Base-by-base conservation (phyloP, 2,113 vertebrate genomes). In the Sakesphorus luctuosus region DNA sequence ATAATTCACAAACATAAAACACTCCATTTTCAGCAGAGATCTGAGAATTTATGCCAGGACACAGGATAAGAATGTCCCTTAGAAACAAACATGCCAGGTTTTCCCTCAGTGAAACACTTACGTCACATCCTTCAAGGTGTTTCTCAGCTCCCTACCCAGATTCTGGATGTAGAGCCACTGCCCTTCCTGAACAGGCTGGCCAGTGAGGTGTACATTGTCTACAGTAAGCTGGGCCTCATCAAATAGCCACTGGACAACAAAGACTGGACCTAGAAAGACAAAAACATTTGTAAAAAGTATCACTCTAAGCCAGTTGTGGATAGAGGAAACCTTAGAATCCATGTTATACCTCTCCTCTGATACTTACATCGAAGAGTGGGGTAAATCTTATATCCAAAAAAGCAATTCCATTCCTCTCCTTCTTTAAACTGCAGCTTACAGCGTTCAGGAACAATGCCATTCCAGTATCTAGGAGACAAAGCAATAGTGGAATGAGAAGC, bases 121-220 rank as follows among this genome's bases (percentile, higher is more conserved):
- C 99, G 98, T 98, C 84, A 99, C 99, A 9, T 99, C 99, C 97
- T 99, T 99, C 67, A 99, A 98, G 1, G 99, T 99, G 96, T 99
- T 99, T 76, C 99, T 98, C 83, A 99, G 98, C 96, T 99, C 99
- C 19, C 98, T 98, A 47, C 99, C 99, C 92, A 99, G 92, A 76
- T 99, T 99, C 97, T 99, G 99, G 85, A 99, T 99, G 97, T 99
- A 99, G 52, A 99, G 98, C 99, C 99, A 99, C 94, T 99, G 99
- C 58, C 99, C 99, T 44, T 99, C 99, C 97, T 99, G 99, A 49
- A 99, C 98, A 1, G 99, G 99, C 95, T 99, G 99, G 3, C 99
- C 99, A 8, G 99, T 99, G 62, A 99, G 98, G 95, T 99, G 99
- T 7, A 99, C 99, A 33, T 99, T 99, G 97, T 99, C 99, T 55